These are phyloP conservation scores for Aplysina aerophoba DNA, from an alignment of 37 sponge, comb jelly and placozoan genomes.

Conservation along the genomic window DNA sequence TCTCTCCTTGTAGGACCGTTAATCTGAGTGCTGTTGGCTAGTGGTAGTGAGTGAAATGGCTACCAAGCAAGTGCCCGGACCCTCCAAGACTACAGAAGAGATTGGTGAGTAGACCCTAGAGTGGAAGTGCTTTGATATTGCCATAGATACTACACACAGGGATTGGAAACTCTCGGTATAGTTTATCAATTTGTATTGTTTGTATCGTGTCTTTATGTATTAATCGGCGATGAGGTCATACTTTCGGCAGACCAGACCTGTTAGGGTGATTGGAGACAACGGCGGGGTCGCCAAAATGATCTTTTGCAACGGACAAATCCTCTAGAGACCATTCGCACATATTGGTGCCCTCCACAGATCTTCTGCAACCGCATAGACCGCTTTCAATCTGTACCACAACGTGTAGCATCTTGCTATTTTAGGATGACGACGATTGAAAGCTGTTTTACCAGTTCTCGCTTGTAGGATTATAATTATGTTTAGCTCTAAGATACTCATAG, in stretches of 20 bases:
- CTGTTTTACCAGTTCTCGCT: neutral
- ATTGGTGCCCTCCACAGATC: neutral
- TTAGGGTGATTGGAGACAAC: neutral
- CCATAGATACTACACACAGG: too few species aligned
- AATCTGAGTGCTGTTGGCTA: too few species aligned
- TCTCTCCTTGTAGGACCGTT: too few species aligned
- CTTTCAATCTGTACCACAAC: slow-evolving; percentile 14
- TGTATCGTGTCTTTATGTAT: slow-evolving; percentile 1
- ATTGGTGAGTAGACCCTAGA: too few species aligned
- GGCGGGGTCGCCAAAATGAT: slow-evolving; percentile 10
- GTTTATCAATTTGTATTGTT: too few species aligned
- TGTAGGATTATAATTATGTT: neutral
- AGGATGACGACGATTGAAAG: neutral
- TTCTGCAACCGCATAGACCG: slow-evolving; percentile 17
- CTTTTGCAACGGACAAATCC: neutral
- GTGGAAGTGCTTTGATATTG: too few species aligned
- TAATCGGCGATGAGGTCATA: slow-evolving; percentile 20
- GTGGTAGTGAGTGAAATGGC: too few species aligned
- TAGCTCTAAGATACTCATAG: neutral
- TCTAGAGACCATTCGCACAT: neutral
- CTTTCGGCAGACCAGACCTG: slow-evolving; percentile 14
- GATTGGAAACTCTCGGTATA: too few species aligned
- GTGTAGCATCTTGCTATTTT: neutral
- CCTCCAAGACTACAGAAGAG: too few species aligned
- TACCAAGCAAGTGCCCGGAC: too few species aligned